phyloP scores from a whole-genome alignment of 2,113 vertebrate genomes.

The Rhipidura dahli region DNA sequence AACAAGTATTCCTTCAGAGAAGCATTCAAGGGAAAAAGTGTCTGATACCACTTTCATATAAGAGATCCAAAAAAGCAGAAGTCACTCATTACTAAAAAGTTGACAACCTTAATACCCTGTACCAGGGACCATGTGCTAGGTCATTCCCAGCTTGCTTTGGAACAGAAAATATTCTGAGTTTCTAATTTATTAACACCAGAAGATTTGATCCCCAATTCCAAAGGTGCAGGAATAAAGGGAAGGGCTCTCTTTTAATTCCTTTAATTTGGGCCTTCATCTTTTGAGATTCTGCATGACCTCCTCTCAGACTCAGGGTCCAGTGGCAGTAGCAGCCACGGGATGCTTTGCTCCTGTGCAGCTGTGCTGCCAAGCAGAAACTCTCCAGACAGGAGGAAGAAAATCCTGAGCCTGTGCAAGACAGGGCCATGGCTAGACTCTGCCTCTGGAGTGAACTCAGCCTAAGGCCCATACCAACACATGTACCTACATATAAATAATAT shows the following conservation, averaged over 20 bases:
- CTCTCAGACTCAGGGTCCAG: neutral
- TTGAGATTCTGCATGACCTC: neutral
- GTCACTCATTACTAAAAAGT: neutral
- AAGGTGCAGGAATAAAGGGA: neutral
- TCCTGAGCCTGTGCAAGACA: neutral
- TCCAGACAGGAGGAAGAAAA: neutral
- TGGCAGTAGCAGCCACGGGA: neutral
- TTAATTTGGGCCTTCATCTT: neutral
- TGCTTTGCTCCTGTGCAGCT: neutral
- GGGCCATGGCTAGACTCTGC: neutral
- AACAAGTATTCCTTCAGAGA: neutral
- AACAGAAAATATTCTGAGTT: neutral
- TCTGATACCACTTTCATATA: neutral
- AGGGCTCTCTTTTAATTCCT: neutral
- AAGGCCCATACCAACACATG: conserved; percentile 46
- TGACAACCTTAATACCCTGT: neutral
- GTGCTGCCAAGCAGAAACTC: neutral
- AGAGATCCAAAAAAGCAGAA: neutral
- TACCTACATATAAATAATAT: conserved; percentile 35
- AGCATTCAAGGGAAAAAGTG: neutral
- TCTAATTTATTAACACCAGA: neutral
- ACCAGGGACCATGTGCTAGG: neutral
- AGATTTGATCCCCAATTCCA: neutral
- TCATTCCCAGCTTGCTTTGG: neutral
- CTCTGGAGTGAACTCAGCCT: conserved; percentile 16